These are phyloP conservation scores for Alectura lathami DNA, from an alignment of 2,113 vertebrate genomes.

Conservation along the genomic window DNA sequence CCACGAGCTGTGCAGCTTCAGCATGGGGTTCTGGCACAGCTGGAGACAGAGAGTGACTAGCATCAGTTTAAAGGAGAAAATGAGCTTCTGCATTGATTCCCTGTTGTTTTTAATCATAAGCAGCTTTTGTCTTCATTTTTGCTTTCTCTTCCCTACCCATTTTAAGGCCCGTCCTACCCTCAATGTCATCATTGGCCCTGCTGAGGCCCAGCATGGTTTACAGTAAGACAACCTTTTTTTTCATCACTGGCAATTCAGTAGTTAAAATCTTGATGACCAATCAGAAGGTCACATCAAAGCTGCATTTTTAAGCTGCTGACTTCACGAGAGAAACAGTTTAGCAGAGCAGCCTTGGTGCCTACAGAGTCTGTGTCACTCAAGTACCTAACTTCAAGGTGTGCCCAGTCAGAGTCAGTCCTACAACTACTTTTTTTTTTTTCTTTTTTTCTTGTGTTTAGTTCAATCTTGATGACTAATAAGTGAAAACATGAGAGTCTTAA, in stretches of 20 bases:
- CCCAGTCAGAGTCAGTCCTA: background rate
- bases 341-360: background rate
- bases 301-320: background rate
- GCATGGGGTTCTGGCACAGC: background rate
- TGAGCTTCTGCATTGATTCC: background rate
- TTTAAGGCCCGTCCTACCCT: background rate
- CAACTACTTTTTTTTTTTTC: too few relatives aligned
- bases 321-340: accelerated
- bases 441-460: background rate
- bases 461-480: background rate
- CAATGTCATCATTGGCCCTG: background rate
- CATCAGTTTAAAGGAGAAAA: background rate
- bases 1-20: background rate
- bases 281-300: background rate
- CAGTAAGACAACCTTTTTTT: background rate
- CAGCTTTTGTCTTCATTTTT: background rate
- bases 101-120: background rate
- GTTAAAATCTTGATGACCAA: background rate
- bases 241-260: background rate
- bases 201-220: background rate
- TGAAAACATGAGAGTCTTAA: background rate
- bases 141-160: background rate
- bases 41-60: background rate
- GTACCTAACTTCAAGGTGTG: background rate
- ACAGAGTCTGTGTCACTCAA: background rate